phyloP scores from a whole-genome alignment of 2,113 vertebrate species.

The Saccopteryx bilineata region DNA sequence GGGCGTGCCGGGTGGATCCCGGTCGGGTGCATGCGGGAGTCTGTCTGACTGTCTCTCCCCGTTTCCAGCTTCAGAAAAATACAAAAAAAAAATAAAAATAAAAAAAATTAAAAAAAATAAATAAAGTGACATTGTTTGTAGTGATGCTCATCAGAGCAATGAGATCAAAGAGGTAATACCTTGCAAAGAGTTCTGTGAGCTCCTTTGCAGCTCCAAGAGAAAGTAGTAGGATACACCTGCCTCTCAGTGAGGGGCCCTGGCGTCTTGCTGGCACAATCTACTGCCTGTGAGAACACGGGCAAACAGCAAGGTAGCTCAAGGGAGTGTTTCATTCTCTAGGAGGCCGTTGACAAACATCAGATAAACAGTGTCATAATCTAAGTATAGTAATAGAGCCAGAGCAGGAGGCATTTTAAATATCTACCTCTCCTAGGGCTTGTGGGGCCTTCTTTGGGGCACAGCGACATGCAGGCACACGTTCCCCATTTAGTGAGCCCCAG shows the following conservation, averaged over 20 bases:
- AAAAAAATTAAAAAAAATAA: too few relatives aligned
- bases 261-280: not conserved
- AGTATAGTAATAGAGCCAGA: not conserved
- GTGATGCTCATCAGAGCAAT: not conserved
- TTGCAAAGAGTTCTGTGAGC: constrained; percentile 2
- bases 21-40: too few relatives aligned
- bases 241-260: not conserved
- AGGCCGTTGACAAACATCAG: not conserved
- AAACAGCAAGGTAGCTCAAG: not conserved
- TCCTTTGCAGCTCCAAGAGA: not conserved
- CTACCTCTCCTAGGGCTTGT: not conserved
- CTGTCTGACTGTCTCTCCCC: too few relatives aligned
- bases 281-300: not conserved
- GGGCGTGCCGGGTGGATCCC: too few relatives aligned
- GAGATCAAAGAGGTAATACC: not conserved
- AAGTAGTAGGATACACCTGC: not conserved
- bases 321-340: not conserved
- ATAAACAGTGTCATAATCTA: not conserved
- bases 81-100: too few relatives aligned
- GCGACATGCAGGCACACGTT: not conserved
- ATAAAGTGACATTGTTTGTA: not conserved
- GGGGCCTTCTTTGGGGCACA: not conserved
- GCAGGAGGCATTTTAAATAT: not conserved
- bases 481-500: not conserved
- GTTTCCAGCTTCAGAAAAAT: too few relatives aligned